Evolutionary conservation across 2,797 vertebrate genomes (phyloP).

Genomic region (Acanthopagrus latus): DNA sequence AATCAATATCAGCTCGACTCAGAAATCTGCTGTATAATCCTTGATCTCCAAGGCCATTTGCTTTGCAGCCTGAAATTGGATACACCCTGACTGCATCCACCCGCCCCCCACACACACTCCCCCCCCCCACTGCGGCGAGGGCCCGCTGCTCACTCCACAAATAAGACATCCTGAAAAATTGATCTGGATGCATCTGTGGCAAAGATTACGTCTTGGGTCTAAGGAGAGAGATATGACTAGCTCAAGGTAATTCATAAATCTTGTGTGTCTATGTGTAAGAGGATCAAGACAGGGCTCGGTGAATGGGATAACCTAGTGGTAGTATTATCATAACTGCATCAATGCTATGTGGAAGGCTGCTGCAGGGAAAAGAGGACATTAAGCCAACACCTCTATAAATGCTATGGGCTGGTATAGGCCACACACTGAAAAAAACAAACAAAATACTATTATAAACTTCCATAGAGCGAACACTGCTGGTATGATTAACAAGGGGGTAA

Average conservation of each 20-base stretch:
- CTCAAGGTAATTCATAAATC: constrained; percentile 78
- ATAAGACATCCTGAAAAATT: constrained; percentile 81
- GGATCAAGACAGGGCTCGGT: constrained; percentile 31
- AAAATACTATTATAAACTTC: constrained; percentile 21
- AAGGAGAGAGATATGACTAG: constrained; percentile 70
- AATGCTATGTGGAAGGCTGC: constrained; percentile 35
- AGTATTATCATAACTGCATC: constrained; percentile 52
- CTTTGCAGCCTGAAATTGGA: constrained; percentile 82
- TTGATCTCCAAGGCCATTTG: constrained; percentile 83
- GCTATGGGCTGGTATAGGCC: constrained; percentile 41
- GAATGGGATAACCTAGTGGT: constrained; percentile 36
- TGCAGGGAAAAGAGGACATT: constrained; percentile 44
- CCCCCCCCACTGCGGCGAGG: constrained; percentile 17
- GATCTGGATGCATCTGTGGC: constrained; percentile 77
- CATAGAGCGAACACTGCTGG: constrained; percentile 15
- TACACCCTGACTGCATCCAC: constrained; percentile 61
- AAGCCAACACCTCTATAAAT: constrained; percentile 55
- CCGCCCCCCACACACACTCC: neutral
- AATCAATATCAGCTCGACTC: constrained; percentile 81
- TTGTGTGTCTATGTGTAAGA: constrained; percentile 50
- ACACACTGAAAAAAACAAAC: constrained; percentile 22
- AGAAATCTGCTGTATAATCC: constrained; percentile 84
- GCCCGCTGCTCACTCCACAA: constrained; percentile 67
- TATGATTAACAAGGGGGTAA: constrained; percentile 56
- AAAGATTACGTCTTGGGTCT: constrained; percentile 70